A percentile compares a stretch with the other conserved stretches of the same genome.
These are phyloP conservation scores for Hirtodrosophila confusa DNA, from an alignment of 2,888 invertebrate genomes.

Conservation along the genomic window DNA sequence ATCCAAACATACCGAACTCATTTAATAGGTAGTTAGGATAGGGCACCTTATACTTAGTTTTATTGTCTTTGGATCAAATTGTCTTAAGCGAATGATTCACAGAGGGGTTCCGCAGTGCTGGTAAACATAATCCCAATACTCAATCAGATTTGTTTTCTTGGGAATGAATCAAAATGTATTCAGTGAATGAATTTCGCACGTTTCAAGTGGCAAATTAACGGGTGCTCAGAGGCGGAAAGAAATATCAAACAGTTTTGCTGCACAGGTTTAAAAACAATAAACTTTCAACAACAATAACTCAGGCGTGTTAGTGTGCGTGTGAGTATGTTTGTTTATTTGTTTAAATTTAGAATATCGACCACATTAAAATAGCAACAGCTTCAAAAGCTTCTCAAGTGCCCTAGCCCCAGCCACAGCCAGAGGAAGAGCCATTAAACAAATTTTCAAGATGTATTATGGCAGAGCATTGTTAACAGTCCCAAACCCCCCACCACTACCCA, in stretches of 20 bases:
- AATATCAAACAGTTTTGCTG: conserved; percentile 61
- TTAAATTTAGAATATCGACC: conserved; percentile 77
- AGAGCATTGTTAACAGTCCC: conserved; percentile 51
- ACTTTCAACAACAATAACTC: conserved; percentile 55
- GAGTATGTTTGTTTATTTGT: conserved; percentile 73
- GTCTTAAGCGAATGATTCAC: conserved; percentile 8
- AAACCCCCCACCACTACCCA: neutral
- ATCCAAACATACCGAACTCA: neutral
- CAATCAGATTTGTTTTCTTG: conserved; percentile 30
- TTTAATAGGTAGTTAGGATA: conserved; percentile 11
- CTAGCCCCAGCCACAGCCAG: conserved; percentile 4
- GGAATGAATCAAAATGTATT: conserved; percentile 15
- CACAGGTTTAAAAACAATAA: conserved; percentile 74
- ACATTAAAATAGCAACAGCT: conserved; percentile 76
- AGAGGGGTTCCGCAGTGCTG: conserved; percentile 7
- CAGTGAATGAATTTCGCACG: conserved; percentile 57
- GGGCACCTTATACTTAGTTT: conserved; percentile 11
- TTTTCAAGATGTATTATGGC: conserved; percentile 74
- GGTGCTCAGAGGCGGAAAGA: conserved; percentile 50
- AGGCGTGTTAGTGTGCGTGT: conserved; percentile 11
- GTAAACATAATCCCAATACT: conserved; percentile 6
- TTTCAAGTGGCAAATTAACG: conserved; percentile 59
- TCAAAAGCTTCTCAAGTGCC: conserved; percentile 76
- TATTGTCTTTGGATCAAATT: conserved; percentile 15
- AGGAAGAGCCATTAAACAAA: conserved; percentile 69